Evolutionary conservation across 2,888 invertebrate genomes (phyloP).

Genomic region (Platerodrilus igneus): DNA sequence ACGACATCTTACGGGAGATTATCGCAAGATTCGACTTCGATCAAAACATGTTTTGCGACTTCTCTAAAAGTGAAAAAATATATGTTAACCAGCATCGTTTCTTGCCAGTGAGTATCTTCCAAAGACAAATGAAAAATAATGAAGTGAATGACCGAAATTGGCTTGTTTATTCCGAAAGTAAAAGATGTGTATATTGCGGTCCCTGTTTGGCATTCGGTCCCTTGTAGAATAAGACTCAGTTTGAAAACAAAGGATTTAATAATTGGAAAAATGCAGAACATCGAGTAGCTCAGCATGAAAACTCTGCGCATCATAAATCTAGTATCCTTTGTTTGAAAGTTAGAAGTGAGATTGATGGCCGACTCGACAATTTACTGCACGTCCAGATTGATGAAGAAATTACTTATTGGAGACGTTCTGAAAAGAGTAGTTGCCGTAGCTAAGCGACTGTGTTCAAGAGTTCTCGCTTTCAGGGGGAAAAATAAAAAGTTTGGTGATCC

Average conservation of each 20-base stretch:
- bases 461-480: constrained; percentile 28
- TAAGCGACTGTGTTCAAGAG: constrained; percentile 25
- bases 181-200: no score
- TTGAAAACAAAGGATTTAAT: constrained; percentile 29
- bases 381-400: constrained; percentile 3
- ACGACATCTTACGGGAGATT: constrained; percentile 21
- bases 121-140: constrained; percentile 9
- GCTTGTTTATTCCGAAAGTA: no score
- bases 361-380: neutral
- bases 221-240: constrained; percentile 22
- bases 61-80: constrained; percentile 18
- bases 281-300: constrained; percentile 28
- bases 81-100: constrained; percentile 19
- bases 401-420: constrained; percentile 28
- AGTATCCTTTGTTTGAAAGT: constrained; percentile 8
- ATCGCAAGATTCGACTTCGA: constrained; percentile 21
- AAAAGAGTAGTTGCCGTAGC: constrained; percentile 12
- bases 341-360: constrained; percentile 3
- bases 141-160: constrained; percentile 18
- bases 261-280: constrained; percentile 30
- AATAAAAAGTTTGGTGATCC: constrained; percentile 23
- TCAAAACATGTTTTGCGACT: constrained; percentile 21
- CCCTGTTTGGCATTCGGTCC: no score
- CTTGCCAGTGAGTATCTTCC: constrained; percentile 6
- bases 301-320: constrained; percentile 27